These are phyloP conservation scores for Alentia gelatinosa DNA, from an alignment of 2,888 invertebrate species.

Conservation along the genomic window DNA sequence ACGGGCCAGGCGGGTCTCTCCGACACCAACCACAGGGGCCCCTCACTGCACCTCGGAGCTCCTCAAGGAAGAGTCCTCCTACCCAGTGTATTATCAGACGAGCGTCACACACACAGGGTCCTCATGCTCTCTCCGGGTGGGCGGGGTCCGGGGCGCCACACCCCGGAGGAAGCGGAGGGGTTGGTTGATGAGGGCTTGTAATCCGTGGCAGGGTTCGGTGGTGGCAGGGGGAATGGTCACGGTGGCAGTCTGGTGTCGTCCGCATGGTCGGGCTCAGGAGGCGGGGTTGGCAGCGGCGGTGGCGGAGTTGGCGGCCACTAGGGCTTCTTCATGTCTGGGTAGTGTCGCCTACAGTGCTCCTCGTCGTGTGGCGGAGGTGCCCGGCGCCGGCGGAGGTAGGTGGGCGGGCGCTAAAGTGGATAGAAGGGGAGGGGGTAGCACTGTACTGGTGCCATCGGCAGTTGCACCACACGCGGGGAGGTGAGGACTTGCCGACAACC, in stretches of 20 bases:
- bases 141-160: neutral
- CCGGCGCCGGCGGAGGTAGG: neutral
- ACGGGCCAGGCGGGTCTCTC: no score
- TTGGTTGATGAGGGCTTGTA: neutral
- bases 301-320: neutral
- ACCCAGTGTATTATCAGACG: no score
- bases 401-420: neutral
- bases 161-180: neutral
- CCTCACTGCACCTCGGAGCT: no score
- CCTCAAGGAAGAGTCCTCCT: no score
- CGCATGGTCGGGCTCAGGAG: neutral
- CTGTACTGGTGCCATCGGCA: neutral
- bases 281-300: neutral
- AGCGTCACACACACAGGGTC: no score
- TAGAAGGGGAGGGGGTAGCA: neutral
- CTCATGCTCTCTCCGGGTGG: neutral
- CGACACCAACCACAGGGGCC: no score
- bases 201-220: neutral
- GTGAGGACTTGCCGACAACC: neutral
- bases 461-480: neutral
- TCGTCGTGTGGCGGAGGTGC: neutral
- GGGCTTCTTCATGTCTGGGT: neutral
- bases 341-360: neutral
- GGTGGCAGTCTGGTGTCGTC: neutral
- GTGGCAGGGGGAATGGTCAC: neutral